These are phyloP conservation scores for Oncorhynchus gorbuscha DNA, from an alignment of 2,113 vertebrate species.

Conservation along the genomic window DNA sequence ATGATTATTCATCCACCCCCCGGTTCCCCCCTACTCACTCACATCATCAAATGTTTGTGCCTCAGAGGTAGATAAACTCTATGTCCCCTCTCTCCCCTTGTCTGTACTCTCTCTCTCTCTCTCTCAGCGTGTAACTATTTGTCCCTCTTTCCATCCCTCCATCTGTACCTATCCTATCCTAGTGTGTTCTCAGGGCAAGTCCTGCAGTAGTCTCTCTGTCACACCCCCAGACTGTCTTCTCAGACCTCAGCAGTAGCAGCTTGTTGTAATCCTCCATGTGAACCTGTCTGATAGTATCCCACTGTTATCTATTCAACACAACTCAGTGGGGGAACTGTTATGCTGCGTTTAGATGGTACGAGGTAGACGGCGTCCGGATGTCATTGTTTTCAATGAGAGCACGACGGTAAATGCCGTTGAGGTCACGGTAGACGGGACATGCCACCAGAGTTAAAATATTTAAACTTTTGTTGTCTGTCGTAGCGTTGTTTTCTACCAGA, in stretches of 20 bases:
- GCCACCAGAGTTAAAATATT: too few relatives aligned
- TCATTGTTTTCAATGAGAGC: too few relatives aligned
- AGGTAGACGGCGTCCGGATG: too few relatives aligned
- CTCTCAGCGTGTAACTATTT: background rate
- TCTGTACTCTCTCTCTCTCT: background rate
- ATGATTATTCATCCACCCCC: slow-evolving; percentile 5
- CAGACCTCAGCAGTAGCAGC: background rate
- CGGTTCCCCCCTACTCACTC: slow-evolving; percentile 10
- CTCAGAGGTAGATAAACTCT: slow-evolving; percentile 37
- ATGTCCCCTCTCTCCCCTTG: slow-evolving; percentile 7
- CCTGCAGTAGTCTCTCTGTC: background rate
- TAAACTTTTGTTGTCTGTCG: too few relatives aligned
- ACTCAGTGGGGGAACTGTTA: too few relatives aligned
- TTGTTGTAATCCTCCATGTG: background rate
- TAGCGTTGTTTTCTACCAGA: too few relatives aligned
- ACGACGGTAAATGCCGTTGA: too few relatives aligned
- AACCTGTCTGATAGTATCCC: too few relatives aligned
- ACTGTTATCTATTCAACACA: too few relatives aligned
- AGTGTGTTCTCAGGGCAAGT: background rate
- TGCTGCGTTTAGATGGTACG: too few relatives aligned
- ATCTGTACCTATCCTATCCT: background rate
- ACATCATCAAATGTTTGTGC: slow-evolving; percentile 33
- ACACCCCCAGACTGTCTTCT: slow-evolving; percentile 27
- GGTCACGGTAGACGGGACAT: too few relatives aligned
- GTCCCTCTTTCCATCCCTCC: background rate